Evolutionary conservation across 37 sponge, comb jelly and placozoan species (phyloP), one percentile per base, ranked within the genome.

Genomic region (Diacarnus erythraeanus): DNA sequence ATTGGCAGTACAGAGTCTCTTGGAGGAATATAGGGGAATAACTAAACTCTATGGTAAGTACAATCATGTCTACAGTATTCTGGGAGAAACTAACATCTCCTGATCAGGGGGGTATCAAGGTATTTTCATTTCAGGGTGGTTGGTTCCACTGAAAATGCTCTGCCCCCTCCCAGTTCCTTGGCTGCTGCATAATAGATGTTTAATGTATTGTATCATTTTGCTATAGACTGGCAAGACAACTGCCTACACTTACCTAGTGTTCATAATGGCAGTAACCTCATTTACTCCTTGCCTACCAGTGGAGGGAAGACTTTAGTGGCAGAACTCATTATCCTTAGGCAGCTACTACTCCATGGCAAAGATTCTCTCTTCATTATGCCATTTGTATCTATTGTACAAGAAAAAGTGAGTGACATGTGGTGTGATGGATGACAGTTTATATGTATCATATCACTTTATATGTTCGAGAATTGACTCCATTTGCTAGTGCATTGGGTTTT

Each of bases 301-400:
- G 98, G 98, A 12, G 98, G 98, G 29, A 97, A 97, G 81, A 97
- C 98, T 5, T 87, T 97, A 42, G 98, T 97, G 9, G 98, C 95
- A 1, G 98, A 97, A 75, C 78, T 97, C 21, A 64, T 97, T 36
- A 90, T 97, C 27, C 79, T 97, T 68, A 65, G 82, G 42, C 87
- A 92, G 40, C 68, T 94, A 27, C 72, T 94, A 4, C 51, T 87
- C 27, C 67, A 59, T 12, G 33, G 75, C 26, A 85, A 79, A 42
- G 91, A 97, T 56, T 91, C 87, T 30, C 67, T 97, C n/a, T 80
- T 94, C 25, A 74, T 97, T 30, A 67, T 97, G 9, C 98, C 98
- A 4, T 97, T 84, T 80, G 95, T 97, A 3, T 89, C 98, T 40
- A 82, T 97, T 12, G 98, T 97, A 5, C 91, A 94, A 63, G 98